Evolutionary conservation across 2,113 vertebrate genomes (phyloP).

Genomic region (Calcarius ornatus): DNA sequence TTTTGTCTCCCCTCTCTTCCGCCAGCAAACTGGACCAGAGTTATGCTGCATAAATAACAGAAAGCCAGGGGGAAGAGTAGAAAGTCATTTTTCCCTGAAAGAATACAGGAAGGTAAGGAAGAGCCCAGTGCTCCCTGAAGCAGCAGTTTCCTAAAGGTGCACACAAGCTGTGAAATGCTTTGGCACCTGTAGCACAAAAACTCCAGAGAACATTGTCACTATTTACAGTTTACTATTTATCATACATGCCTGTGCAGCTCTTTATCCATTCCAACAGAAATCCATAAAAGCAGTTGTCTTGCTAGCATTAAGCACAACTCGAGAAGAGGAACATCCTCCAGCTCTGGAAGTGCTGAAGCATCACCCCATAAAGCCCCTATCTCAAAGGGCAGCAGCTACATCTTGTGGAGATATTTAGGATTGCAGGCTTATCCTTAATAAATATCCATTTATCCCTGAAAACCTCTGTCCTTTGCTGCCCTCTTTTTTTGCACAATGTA

Average conservation of each 20-base stretch:
- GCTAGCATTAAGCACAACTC: neutral
- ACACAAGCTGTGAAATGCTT: rapidly evolving
- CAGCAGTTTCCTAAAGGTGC: neutral
- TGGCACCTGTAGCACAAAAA: neutral
- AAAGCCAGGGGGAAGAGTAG: neutral
- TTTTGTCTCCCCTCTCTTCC: neutral
- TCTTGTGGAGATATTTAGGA: neutral
- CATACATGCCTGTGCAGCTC: neutral
- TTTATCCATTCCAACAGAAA: neutral
- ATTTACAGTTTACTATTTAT: neutral
- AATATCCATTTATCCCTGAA: neutral
- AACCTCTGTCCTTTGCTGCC: neutral
- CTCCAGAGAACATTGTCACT: neutral
- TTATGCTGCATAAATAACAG: neutral
- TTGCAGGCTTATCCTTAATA: neutral
- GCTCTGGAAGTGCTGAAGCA: neutral
- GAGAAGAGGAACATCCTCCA: neutral
- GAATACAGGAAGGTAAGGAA: neutral
- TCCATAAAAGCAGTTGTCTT: neutral
- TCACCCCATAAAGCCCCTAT: rapidly evolving
- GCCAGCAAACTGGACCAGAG: neutral
- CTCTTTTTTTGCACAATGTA: neutral
- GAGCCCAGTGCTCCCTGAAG: neutral
- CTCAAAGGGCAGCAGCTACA: constrained; percentile 19
- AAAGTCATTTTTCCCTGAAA: neutral